phyloP scores from a whole-genome alignment of 2,797 vertebrate species.

The Triplophysa bombifrons region DNA sequence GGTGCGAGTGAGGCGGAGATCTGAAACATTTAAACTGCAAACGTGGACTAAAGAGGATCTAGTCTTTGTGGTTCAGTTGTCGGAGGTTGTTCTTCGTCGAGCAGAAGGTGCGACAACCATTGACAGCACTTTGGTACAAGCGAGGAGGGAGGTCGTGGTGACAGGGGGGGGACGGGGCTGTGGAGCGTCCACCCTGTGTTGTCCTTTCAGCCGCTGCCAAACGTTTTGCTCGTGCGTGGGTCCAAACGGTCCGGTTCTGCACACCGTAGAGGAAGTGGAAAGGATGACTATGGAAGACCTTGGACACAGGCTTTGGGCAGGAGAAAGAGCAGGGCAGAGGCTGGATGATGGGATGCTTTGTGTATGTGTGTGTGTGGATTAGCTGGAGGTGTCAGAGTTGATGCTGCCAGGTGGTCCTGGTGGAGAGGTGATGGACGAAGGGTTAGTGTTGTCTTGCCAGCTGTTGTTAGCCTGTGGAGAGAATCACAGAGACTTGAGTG shows the following conservation, averaged over 20 bases:
- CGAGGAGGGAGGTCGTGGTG: constrained; percentile 71
- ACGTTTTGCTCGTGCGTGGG: not conserved
- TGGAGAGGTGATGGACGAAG: constrained; percentile 79
- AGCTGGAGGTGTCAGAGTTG: constrained; percentile 86
- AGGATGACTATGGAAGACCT: constrained; percentile 21
- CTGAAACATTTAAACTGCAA: constrained; percentile 52
- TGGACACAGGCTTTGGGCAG: constrained; percentile 34
- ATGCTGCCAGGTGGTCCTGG: constrained; percentile 79
- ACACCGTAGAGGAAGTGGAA: constrained; percentile 13
- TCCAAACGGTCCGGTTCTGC: constrained; percentile 22
- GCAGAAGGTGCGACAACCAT: constrained; percentile 67
- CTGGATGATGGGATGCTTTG: constrained; percentile 36
- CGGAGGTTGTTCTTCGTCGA: constrained; percentile 67
- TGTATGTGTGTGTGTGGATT: constrained; percentile 57
- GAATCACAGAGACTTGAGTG: not conserved
- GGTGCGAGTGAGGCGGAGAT: not conserved
- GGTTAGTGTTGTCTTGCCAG: constrained; percentile 84
- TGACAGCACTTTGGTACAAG: constrained; percentile 82
- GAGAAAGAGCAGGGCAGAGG: constrained; percentile 26
- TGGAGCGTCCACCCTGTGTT: not conserved
- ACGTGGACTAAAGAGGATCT: constrained; percentile 59
- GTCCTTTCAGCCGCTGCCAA: not conserved
- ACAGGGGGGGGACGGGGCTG: not conserved
- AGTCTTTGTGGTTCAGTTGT: constrained; percentile 62
- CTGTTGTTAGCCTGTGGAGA: constrained; percentile 79